Conservation (phyloP, 1,140 invertebrate genomes). For the Psilanteris sp. region DNA sequence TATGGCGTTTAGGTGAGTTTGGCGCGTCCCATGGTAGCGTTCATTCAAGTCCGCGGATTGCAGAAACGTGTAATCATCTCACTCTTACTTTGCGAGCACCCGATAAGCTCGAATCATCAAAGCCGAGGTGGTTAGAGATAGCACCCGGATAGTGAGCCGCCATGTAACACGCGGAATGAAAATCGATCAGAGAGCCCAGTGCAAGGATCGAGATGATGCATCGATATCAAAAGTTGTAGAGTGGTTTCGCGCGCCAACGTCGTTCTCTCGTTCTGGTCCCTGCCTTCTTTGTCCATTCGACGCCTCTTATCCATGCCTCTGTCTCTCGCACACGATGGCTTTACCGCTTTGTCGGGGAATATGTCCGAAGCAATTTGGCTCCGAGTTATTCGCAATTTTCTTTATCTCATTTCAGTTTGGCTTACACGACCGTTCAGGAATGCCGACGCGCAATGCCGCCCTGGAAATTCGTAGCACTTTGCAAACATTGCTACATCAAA, state of each 20-base stretch:
- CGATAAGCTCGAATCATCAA: constrained; percentile 66
- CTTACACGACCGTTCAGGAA: constrained; percentile 54
- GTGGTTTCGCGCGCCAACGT: constrained; percentile 73
- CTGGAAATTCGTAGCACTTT: constrained; percentile 40
- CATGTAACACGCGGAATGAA: constrained; percentile 77
- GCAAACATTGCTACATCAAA: constrained; percentile 38
- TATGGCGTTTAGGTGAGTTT: constrained; percentile 4
- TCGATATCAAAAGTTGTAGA: constrained; percentile 79
- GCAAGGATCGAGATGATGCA: constrained; percentile 79
- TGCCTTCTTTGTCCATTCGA: constrained; percentile 42
- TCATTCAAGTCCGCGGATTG: constrained; percentile 28
- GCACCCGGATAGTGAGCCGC: constrained; percentile 73
- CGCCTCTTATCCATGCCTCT: constrained; percentile 28
- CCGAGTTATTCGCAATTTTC: constrained; percentile 78
- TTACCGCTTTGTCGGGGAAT: constrained; percentile 69
- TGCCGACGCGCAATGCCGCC: constrained; percentile 20
- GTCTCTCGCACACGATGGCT: constrained; percentile 65
- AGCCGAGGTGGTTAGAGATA: constrained; percentile 73
- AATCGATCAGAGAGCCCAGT: constrained; percentile 77
- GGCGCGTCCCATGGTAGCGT: constrained; percentile 23
- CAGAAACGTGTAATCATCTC: constrained; percentile 41
- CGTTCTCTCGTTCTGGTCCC: constrained; percentile 39
- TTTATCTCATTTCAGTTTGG: constrained; percentile 71
- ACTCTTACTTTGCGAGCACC: constrained; percentile 65
- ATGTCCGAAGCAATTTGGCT: constrained; percentile 76